Conservation (phyloP, 2,113 vertebrate genomes). For the Drymodes brunneopygia region DNA sequence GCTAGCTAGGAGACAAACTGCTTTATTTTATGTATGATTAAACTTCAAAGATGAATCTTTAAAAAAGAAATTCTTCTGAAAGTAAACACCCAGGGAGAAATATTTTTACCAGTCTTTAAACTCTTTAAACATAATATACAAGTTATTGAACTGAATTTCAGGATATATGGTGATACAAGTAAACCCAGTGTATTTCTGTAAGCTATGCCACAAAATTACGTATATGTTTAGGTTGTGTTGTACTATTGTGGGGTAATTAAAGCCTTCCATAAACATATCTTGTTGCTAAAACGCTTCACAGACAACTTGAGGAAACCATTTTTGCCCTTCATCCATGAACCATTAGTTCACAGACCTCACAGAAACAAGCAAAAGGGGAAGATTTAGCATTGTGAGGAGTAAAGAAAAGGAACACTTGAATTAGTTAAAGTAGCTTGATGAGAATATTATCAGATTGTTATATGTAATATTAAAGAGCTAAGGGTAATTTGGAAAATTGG, state of each 20-base stretch:
- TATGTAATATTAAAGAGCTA: not conserved
- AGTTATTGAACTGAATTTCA: not conserved
- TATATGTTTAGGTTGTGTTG: not conserved
- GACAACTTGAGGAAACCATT: not conserved
- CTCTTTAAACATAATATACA: not conserved
- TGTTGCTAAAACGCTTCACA: not conserved
- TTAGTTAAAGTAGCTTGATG: not conserved
- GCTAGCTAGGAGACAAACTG: not conserved
- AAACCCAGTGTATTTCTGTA: not conserved
- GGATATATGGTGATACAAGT: not conserved
- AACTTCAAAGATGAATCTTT: not conserved
- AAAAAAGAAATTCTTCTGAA: not conserved
- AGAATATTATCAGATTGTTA: not conserved
- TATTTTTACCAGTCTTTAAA: not conserved
- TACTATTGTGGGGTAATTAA: not conserved
- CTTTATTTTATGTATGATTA: not conserved
- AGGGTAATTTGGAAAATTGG: not conserved
- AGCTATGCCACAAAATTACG: not conserved
- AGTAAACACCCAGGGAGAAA: not conserved
- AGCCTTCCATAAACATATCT: not conserved
- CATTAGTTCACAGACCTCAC: not conserved
- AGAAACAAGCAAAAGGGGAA: not conserved
- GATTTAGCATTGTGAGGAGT: not conserved
- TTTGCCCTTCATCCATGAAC: not conserved
- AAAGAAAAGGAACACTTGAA: not conserved